Percentiles rank a stretch among this genome's conserved stretches.
These are phyloP conservation scores for Stramonita haemastoma DNA, from an alignment of 2,888 invertebrate genomes.

Conservation along the genomic window DNA sequence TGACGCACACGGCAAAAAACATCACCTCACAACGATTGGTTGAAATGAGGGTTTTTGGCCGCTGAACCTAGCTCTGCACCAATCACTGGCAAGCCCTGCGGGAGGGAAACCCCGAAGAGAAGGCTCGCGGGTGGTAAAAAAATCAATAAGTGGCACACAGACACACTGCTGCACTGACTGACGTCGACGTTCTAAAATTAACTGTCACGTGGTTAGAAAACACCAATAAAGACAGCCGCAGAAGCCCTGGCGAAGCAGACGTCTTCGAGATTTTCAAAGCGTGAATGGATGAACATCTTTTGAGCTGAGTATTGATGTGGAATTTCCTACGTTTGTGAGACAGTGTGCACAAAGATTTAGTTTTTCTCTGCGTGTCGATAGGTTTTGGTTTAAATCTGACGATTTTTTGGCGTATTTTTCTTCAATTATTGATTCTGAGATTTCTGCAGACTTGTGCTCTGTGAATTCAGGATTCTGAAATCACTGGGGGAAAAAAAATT, in stretches of 20 bases:
- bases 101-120: background rate
- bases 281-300: background rate
- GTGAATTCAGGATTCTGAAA: background rate
- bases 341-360: background rate
- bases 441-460: background rate
- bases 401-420: background rate
- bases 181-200: conserved; percentile 10
- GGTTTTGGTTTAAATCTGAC: background rate
- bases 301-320: background rate
- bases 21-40: background rate
- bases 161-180: background rate
- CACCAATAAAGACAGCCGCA: conserved; percentile 2
- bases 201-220: conserved; percentile 23
- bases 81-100: background rate
- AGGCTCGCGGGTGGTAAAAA: background rate
- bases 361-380: background rate
- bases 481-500: background rate
- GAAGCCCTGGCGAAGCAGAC: background rate
- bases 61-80: background rate
- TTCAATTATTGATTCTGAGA: background rate
- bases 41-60: background rate
- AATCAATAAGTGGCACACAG: background rate
- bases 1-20: background rate
- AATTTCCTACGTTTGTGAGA: background rate
- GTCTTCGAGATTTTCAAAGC: background rate